Evolutionary conservation across 2,888 invertebrate genomes (phyloP), one percentile per base, ranked within the genome.

Genomic region (Platycnemis pennipes): DNA sequence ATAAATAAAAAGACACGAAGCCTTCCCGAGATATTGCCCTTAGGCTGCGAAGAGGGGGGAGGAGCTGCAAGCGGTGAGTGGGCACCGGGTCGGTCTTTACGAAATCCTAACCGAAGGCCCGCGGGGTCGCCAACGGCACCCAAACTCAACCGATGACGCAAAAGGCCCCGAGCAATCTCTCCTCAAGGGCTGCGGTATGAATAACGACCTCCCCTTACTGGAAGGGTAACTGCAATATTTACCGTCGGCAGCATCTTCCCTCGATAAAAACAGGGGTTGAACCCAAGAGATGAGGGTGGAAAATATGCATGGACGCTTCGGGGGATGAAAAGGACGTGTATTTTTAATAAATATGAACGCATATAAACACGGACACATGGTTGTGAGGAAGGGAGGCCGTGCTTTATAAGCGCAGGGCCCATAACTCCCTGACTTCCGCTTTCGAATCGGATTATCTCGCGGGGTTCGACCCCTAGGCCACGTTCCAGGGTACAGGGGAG

Each of bases 281-380:
- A 22, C 63, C 22, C 37, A 37, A 16, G 8, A 13, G 77, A 77
- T 13, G 77, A 77, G 77, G 37, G 11, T 16, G 22, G 77, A 37
- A 37, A 77, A 37, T 31, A 31, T 77, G 13, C 37, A 37, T 11
- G 37, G 16, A 16, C 77, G 13, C 31, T 77, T 77, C 13, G 77
- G 13, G 37, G 77, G 77, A 37, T 77, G 77, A 37, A 37, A 37
- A 16, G 77, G 26, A 77, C 77, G 26, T 77, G 77, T 77, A 37
- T 77, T 77, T 77, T 77, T 77, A 77, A 77, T 77, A 77, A 77
- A 77, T 77, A 8, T 77, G n/a, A n/a, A 37, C 37, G 77, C 37
- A 77, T 77, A 77, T 77, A 77, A 63, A 77, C 37, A 16, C 77
- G 31, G 77, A 11, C 49, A 16, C 49, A 11, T 49, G 13, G 19